Evolutionary conservation across 1,140 invertebrate species (phyloP), one percentile per base, ranked within the genome.

Genomic region (Druon quercuslanigerum): DNA sequence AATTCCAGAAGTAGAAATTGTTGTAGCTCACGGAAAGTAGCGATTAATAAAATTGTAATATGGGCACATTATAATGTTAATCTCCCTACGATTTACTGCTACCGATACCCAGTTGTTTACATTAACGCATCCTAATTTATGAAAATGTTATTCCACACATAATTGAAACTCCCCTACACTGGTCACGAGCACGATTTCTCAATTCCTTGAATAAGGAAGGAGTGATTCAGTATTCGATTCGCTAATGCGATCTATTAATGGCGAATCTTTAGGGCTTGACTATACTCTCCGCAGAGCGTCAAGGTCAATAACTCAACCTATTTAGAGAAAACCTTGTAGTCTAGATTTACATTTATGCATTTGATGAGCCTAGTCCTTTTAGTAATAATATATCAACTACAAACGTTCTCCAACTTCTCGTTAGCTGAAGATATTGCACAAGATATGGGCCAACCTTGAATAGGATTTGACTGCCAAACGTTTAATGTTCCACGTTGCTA

Each of bases 201-300:
- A n/a, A 54, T 17, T 17, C 52, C 52, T 9, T 54, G 11, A 56
- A 17, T 6, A 16, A 19, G n/a, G 4, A 11, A 4, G 54, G 20
- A 11, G 56, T 20, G 19, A 57, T 57, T 57, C 56, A 57, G 14
- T 57, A 57, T 20, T 57, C 56, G 11, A 57, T 57, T 57, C 56
- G 13, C 56, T 57, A 57, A 57, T 57, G 56, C 20, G 25, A 25
- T 57, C 56, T 57, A 57, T 57, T 56, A 57, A 57, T 57, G 56
- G 56, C 19, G 19, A 17, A 25, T 57, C 56, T 13, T 20, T 3
- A 57, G 52, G 52, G 16, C 52, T 16, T 17, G 17, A 54, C 9
- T 9, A 4, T 17, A 8, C 52, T 17, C n/a, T 54, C 52, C 5
- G 13, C 52, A 54, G 8, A 54, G 4, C 56, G 2, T 57, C 56